phyloP scores from a whole-genome alignment of 2,797 vertebrate species.

The Intellagama lesueurii region DNA sequence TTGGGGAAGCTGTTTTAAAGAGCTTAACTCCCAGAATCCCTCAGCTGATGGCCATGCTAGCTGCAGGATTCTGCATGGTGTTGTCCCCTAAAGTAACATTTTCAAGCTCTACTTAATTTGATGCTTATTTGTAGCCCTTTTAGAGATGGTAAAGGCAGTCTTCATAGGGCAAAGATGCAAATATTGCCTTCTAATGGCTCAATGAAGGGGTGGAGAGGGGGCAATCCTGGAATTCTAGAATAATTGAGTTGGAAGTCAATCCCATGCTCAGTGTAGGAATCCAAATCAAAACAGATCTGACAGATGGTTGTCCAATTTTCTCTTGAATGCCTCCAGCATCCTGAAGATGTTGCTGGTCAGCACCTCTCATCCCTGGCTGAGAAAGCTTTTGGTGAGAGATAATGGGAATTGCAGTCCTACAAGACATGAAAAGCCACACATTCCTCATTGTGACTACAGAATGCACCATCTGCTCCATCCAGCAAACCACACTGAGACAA shows the following conservation, averaged over 20 bases:
- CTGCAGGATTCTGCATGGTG: no score
- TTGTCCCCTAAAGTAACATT: no score
- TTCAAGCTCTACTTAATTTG: not conserved
- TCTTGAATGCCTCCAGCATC: no score
- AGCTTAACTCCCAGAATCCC: not conserved
- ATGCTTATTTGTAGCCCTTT: not conserved
- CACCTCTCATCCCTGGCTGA: not conserved
- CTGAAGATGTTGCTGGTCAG: not conserved
- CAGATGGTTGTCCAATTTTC: no score
- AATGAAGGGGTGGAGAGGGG: not conserved
- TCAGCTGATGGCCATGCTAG: not conserved
- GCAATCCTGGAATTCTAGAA: no score
- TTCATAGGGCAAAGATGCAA: not conserved
- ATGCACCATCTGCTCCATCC: not conserved
- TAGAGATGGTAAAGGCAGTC: not conserved
- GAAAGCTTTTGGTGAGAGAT: not conserved
- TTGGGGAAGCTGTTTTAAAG: slow-evolving; percentile 11
- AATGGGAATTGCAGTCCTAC: not conserved
- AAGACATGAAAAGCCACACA: not conserved
- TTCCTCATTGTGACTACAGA: not conserved
- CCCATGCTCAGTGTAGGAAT: no score
- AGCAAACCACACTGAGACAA: not conserved
- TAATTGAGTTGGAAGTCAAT: no score
- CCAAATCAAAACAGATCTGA: no score
- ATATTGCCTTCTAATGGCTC: not conserved